phyloP scores from a whole-genome alignment of 2,113 vertebrate species.

The Chascanopsetta lugubris region DNA sequence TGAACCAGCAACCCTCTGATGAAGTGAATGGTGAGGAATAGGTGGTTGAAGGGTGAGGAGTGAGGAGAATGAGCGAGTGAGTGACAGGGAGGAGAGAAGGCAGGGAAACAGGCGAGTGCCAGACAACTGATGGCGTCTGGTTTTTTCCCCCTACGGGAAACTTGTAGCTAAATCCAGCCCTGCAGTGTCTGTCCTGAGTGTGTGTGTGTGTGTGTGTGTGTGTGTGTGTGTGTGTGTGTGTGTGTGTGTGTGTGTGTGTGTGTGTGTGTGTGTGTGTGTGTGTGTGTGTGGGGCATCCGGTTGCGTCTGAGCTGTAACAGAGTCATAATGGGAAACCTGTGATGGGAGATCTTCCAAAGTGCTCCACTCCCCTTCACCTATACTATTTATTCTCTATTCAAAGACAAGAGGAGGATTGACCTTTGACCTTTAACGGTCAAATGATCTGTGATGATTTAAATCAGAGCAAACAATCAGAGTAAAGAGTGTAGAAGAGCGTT shows the following conservation, averaged over 20 bases:
- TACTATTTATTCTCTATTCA: constrained; percentile 19
- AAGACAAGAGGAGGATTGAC: constrained; percentile 1
- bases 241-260: constrained; percentile 50
- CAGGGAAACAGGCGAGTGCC: constrained; percentile 56
- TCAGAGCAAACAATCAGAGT: background rate
- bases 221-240: constrained; percentile 44
- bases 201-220: constrained; percentile 41
- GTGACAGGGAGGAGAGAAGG: constrained; percentile 24
- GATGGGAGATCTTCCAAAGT: constrained; percentile 60
- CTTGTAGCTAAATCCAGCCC: constrained; percentile 77
- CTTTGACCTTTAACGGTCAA: background rate
- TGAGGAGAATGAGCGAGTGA: constrained; percentile 9
- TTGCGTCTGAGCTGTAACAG: constrained; percentile 64
- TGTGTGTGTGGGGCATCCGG: constrained; percentile 70
- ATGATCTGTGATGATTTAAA: background rate
- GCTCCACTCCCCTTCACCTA: constrained; percentile 46
- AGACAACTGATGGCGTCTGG: constrained; percentile 75
- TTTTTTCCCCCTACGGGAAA: constrained; percentile 69
- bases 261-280: constrained; percentile 51
- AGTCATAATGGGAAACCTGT: constrained; percentile 70
- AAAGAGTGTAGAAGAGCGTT: background rate
- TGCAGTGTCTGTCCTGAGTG: constrained; percentile 66
- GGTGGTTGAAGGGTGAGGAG: background rate
- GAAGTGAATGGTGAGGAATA: background rate
- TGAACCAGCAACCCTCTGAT: background rate